Conservation (phyloP, 2,797 vertebrate genomes). For the Betta splendens region DNA sequence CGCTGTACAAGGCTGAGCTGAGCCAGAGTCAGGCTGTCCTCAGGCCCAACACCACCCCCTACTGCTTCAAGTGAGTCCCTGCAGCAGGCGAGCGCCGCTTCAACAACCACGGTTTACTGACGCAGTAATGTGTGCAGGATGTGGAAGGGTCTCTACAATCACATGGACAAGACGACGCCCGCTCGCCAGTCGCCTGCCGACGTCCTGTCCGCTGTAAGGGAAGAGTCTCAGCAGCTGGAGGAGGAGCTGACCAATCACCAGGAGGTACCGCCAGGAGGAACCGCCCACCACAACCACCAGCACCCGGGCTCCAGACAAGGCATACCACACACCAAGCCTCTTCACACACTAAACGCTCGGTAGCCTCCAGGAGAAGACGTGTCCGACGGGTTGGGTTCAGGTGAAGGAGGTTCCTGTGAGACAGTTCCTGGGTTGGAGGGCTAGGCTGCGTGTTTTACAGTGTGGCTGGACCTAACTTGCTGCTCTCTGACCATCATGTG, state of each 20-base stretch:
- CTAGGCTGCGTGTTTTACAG: no score
- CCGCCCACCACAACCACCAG: conserved; percentile 65
- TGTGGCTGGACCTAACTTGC: no score
- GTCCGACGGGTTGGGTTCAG: no score
- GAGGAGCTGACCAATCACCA: conserved; percentile 89
- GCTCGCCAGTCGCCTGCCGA: conserved; percentile 88
- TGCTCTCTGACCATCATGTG: no score
- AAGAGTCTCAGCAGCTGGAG: conserved; percentile 92
- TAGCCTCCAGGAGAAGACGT: no score
- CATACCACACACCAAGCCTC: conserved; percentile 72
- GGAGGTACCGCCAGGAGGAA: conserved; percentile 87
- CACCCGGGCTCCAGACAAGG: conserved; percentile 78
- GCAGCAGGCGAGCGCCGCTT: background rate
- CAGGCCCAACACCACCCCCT: conserved; percentile 85
- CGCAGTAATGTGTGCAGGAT: conserved; percentile 87
- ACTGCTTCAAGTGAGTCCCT: conserved; percentile 91
- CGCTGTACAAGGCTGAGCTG: conserved; percentile 86
- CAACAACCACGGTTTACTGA: no score
- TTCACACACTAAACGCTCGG: background rate
- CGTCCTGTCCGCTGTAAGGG: conserved; percentile 89
- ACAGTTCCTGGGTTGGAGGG: no score
- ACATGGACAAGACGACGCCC: conserved; percentile 85
- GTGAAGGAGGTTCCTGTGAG: no score
- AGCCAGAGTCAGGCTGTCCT: conserved; percentile 86
- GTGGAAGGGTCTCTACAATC: conserved; percentile 96